Percentiles rank a stretch among this genome's conserved stretches.
phyloP scores from a whole-genome alignment of 2,113 vertebrate species.

The Petroica traversi region DNA sequence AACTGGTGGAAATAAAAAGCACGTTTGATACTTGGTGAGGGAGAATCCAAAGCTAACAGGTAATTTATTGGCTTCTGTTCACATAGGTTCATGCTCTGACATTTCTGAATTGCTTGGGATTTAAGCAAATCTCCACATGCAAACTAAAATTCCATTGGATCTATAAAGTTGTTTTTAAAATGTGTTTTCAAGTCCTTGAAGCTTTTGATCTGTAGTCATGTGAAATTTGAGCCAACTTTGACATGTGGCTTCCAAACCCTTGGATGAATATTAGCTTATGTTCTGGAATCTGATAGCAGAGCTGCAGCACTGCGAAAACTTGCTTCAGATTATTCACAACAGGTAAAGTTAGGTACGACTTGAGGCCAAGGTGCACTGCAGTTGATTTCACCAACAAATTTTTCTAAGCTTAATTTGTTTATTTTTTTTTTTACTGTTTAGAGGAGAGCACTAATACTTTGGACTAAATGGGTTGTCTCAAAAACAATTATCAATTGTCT shows the following conservation, averaged over 20 bases:
- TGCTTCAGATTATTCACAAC: not conserved
- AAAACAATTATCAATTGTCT: not conserved
- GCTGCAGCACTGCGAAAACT: not conserved
- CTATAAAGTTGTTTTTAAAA: not conserved
- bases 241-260: conserved; percentile 15
- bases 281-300: not conserved
- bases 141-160: not conserved
- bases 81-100: not conserved
- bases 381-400: not conserved
- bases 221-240: conserved; percentile 6
- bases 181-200: not conserved
- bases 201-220: conserved; percentile 25
- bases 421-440: not conserved
- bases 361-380: not conserved
- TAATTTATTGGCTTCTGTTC: conserved; percentile 33
- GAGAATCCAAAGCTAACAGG: conserved; percentile 2
- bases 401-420: not conserved
- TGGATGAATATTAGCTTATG: not conserved
- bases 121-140: not conserved
- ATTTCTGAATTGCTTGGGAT: not conserved
- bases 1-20: not conserved
- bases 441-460: not conserved
- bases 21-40: not conserved
- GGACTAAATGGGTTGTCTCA: not conserved
- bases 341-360: not conserved